Percentiles rank a stretch among this genome's conserved stretches.
Evolutionary conservation across 2,797 vertebrate species (phyloP).

Genomic region (Pygocentrus nattereri): DNA sequence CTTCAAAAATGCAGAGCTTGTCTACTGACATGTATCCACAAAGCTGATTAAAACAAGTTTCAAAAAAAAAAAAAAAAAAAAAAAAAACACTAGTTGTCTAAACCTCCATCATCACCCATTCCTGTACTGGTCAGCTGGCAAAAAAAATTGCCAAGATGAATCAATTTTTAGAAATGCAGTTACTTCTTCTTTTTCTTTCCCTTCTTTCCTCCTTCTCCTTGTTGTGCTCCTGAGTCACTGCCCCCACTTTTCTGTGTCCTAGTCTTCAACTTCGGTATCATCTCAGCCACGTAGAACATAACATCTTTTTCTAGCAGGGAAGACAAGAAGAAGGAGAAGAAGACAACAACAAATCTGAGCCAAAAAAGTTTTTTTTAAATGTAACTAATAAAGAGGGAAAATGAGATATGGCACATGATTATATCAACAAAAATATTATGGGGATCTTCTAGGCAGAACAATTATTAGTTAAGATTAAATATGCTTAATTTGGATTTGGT

Average conservation of each 20-base stretch:
- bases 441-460: too few relatives aligned
- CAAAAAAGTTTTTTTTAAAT: too few relatives aligned
- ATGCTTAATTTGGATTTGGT: background rate
- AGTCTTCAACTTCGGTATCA: slow-evolving; percentile 96
- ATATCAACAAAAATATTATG: too few relatives aligned
- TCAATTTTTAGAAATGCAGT: background rate
- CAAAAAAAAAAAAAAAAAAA: background rate
- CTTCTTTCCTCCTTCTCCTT: slow-evolving; percentile 94
- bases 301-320: slow-evolving; percentile 89
- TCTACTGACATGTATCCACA: background rate
- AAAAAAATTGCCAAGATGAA: background rate
- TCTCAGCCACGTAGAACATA: slow-evolving; percentile 95
- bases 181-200: slow-evolving; percentile 97
- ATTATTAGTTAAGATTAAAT: too few relatives aligned
- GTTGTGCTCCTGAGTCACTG: slow-evolving; percentile 86
- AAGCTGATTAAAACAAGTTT: background rate
- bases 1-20: background rate
- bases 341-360: too few relatives aligned
- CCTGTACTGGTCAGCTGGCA: background rate
- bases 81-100: background rate
- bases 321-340: too few relatives aligned
- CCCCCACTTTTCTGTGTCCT: slow-evolving; percentile 91
- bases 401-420: too few relatives aligned
- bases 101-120: background rate
- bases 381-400: too few relatives aligned